Evolutionary conservation across 2,797 vertebrate genomes (phyloP).

Genomic region (Luscinia megarhynchos): DNA sequence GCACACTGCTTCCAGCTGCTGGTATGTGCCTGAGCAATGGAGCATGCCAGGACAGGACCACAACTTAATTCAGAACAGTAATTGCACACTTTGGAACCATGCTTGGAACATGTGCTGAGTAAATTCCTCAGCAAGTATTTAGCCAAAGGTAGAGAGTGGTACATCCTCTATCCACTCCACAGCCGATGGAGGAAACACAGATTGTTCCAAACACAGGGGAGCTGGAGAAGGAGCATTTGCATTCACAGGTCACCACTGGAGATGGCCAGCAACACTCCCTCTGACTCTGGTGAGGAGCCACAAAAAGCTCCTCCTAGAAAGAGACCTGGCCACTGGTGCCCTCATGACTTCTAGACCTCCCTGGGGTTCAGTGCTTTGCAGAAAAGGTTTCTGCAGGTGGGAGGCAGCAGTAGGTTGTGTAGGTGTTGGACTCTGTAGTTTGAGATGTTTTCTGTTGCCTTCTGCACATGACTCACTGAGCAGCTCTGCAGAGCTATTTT

Average conservation of each 20-base stretch:
- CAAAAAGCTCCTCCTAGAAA: neutral
- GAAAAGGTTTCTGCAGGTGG: neutral
- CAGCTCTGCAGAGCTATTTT: neutral
- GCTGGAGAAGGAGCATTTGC: neutral
- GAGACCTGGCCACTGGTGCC: neutral
- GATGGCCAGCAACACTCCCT: neutral
- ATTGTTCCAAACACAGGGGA: neutral
- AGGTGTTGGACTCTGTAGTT: neutral
- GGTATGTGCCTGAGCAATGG: neutral
- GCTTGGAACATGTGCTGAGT: fast-evolving
- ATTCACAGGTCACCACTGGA: neutral
- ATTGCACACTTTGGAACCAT: neutral
- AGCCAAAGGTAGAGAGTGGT: neutral
- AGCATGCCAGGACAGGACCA: neutral
- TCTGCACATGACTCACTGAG: neutral
- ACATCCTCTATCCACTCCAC: neutral
- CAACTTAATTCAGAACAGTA: neutral
- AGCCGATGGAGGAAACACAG: neutral
- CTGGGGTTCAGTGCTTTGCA: neutral
- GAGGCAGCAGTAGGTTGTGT: neutral
- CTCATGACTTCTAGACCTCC: neutral
- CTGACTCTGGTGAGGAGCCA: neutral
- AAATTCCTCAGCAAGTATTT: neutral
- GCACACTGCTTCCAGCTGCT: neutral
- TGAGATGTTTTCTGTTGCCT: neutral